phyloP scores from a whole-genome alignment of 2,888 invertebrate species.

The Anthophora plumipes region DNA sequence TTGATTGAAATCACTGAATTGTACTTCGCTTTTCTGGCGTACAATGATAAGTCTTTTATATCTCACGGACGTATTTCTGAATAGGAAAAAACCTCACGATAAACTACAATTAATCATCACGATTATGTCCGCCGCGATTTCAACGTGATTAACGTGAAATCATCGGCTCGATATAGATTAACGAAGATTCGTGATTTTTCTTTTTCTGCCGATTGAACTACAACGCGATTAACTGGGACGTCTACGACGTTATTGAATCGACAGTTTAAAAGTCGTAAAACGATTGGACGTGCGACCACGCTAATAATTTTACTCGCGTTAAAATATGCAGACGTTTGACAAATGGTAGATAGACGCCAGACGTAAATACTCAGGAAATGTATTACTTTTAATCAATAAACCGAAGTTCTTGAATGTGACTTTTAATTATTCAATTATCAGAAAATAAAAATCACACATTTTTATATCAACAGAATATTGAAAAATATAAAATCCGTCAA shows the following conservation, averaged over 20 bases:
- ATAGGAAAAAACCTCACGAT: constrained; percentile 12
- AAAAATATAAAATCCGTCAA: too few relatives aligned
- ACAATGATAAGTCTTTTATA: constrained; percentile 3
- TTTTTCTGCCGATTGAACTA: background rate
- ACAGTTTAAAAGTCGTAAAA: background rate
- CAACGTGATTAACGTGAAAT: constrained; percentile 22
- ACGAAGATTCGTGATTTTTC: constrained; percentile 35
- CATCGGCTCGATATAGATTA: constrained; percentile 26
- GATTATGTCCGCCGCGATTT: constrained; percentile 18
- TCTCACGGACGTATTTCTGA: constrained; percentile 3
- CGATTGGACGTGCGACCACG: background rate
- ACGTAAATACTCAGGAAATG: too few relatives aligned
- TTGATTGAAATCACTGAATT: background rate
- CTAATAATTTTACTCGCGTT: background rate
- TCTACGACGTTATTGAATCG: background rate
- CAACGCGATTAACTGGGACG: background rate
- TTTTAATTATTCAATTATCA: too few relatives aligned
- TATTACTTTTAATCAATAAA: too few relatives aligned
- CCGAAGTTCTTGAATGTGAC: too few relatives aligned
- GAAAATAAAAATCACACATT: too few relatives aligned
- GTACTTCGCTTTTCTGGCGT: background rate
- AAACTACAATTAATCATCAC: constrained; percentile 25
- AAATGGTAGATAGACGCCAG: background rate
- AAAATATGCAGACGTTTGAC: background rate
- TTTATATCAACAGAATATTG: too few relatives aligned